Evolutionary conservation across 2,113 vertebrate genomes (phyloP), one percentile per base, ranked within the genome.

Genomic region (Procavia capensis): DNA sequence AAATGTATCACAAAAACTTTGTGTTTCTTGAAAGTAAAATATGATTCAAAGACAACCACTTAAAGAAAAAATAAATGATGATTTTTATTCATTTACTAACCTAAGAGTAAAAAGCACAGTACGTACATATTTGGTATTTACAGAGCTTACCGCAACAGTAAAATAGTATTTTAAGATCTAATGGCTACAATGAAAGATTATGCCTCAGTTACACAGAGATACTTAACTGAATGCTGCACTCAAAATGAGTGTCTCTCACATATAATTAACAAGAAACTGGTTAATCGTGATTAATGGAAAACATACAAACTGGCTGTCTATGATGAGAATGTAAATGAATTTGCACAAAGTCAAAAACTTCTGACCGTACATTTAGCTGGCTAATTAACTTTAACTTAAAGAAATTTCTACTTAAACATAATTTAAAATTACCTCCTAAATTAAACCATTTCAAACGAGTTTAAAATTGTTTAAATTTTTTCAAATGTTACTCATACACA

Each of bases 311-410:
- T 14, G 8, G 74, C 72, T 74, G 63, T 85, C 41, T 79, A 39
- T 92, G 17, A 78, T 72, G 66, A 95, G 80, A 39, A 85, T 39
- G 4, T 43, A 82, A 85, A 97, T 74, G 66, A 85, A 64, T 41
- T 36, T 88, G 82, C 50, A 94, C 19, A 82, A 88, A 81, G 68
- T 81, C 76, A 70, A 25, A 41, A 89, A 96, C 19, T 91, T 94
- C 72, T 47, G 47, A 74, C n/a, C 68, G 41, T 86, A 81, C 96
- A 86, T 76, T 86, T 91, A 85, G 41, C 29, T 94, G 25, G 64
- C 39, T 94, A 95, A 96, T 78, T 88, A 93, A 95, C 22, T 95
- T 97, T 90, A 93, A 91, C 68, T 85, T 87, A 93, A 74, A 84
- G 59, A 96, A 93, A 96, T 92, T 83, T 91, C 87, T 87, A 93